These are phyloP conservation scores for Lepus americanus DNA, from an alignment of 2,113 vertebrate species.

Conservation along the genomic window DNA sequence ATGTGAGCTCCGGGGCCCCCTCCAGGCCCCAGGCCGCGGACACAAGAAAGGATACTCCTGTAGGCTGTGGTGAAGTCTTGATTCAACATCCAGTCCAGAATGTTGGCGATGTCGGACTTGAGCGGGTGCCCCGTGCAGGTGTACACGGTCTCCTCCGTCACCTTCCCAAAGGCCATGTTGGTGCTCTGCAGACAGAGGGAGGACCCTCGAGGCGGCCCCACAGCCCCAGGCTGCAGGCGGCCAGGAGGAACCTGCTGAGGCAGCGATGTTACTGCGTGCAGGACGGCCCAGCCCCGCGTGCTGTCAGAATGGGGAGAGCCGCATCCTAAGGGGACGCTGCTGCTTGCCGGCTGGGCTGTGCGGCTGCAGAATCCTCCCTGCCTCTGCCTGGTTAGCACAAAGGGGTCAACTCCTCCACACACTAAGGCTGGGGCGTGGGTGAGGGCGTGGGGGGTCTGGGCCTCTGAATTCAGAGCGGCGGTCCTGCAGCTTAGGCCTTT, in stretches of 20 bases:
- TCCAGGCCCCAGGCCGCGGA: not conserved
- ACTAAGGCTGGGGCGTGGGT: not conserved
- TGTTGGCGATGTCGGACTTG: constrained; percentile 96
- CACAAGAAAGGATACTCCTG: constrained; percentile 92
- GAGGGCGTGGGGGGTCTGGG: not conserved
- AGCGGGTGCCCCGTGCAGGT: constrained; percentile 98
- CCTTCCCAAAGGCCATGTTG: constrained; percentile 95
- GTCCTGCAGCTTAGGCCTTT: not conserved
- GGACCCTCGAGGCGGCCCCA: not conserved
- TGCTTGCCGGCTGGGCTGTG: not conserved
- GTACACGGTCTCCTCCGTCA: constrained; percentile 96
- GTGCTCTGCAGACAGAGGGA: constrained; percentile 91
- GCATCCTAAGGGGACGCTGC: fast-evolving
- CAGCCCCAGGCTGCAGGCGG: not conserved
- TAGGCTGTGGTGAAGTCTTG: constrained; percentile 96
- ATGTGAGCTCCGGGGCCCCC: not conserved
- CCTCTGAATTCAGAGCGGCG: not conserved
- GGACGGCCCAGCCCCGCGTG: fast-evolving
- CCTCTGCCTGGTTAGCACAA: not conserved
- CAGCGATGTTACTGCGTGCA: not conserved
- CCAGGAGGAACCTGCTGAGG: not conserved
- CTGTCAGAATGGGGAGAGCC: fast-evolving
- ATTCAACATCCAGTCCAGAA: constrained; percentile 98
- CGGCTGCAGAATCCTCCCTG: not conserved
- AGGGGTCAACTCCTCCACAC: not conserved